Percentiles rank a stretch among this genome's conserved stretches.
Evolutionary conservation across 2,888 invertebrate species (phyloP).

Genomic region (Cephus rjabovi): DNA sequence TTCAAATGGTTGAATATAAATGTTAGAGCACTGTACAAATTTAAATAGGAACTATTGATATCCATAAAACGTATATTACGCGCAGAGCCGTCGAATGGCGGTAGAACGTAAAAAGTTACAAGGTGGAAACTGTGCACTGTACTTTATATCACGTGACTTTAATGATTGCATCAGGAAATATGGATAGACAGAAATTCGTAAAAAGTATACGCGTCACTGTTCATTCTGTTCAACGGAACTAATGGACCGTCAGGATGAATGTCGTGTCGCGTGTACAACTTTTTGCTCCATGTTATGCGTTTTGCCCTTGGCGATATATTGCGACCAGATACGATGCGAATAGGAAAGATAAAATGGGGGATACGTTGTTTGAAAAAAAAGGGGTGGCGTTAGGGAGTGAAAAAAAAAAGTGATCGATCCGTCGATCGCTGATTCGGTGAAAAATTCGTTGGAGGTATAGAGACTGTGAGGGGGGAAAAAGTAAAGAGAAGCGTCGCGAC

Average conservation of each 20-base stretch:
- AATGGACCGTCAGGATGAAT: slow-evolving; percentile 55
- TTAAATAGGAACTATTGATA: too few species aligned
- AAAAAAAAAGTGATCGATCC: not conserved
- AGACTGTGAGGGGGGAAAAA: not conserved
- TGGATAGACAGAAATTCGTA: slow-evolving; percentile 16
- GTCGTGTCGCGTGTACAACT: slow-evolving; percentile 34
- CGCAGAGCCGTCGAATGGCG: not conserved
- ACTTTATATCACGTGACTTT: slow-evolving; percentile 38
- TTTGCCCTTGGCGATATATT: slow-evolving; percentile 17
- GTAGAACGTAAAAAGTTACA: not conserved
- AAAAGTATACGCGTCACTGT: slow-evolving; percentile 27
- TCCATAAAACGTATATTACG: not conserved
- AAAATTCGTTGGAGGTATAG: not conserved
- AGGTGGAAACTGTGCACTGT: not conserved
- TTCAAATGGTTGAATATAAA: not conserved
- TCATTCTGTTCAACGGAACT: slow-evolving; percentile 46
- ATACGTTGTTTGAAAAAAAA: not conserved
- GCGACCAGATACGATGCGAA: not conserved
- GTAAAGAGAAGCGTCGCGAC: not conserved
- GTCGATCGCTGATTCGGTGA: not conserved
- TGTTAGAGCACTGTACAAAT: too few species aligned
- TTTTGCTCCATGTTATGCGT: slow-evolving; percentile 14
- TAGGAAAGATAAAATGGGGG: not conserved
- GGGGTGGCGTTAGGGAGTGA: not conserved
- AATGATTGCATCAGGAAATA: slow-evolving; percentile 40